Evolutionary conservation across 2,888 invertebrate genomes (phyloP), one percentile per base, ranked within the genome.

Genomic region (Oxytorus armatus): DNA sequence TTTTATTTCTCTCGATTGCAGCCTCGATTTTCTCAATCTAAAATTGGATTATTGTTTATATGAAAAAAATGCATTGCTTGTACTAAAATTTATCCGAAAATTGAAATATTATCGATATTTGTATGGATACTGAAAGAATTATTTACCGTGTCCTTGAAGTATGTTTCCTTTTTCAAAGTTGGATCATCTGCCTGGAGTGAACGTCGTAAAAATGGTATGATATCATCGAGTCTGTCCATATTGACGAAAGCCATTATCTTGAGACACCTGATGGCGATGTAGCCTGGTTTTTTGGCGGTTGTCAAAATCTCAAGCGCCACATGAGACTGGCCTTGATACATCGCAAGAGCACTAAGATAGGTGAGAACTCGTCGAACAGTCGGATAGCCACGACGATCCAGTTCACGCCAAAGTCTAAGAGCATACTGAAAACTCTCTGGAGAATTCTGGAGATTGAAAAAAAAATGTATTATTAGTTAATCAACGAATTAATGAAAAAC

Each of bases 261-360:
- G 8, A 96, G 91, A 92, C 95, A 96, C 85, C 96, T 93, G 8
- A 95, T 89, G 3, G 95, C 95, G 3, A 96, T 94, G 87, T 96
- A 96, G 85, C 94, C 94, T 69, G 93, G 93, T 82, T 93, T 94
- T 84, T 92, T 89, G 1, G 92, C 92, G 1, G 92, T 88, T 3
- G 94, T 92, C 65, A 95, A 87, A 57, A 96, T 93, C 92, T 97
- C 96, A 29, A 96, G 83, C 0, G 96, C 95, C 51, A 95, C 89
- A 21, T 95, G 94, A 14, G 96, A 95, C 25, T 93, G 92, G 16
- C 94, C 94, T 89, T 96, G 95, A 55, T 95, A 95, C 33, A 96
- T 85, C 3, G 96, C 95, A 65, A 97, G 89, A 8, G 92, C 94
- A 66, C 95, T 94, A 85, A 95, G 93, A 88, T 95, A 95, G 14